These are phyloP conservation scores for Meleagris gallopavo DNA, from an alignment of 2,113 vertebrate species.

Conservation along the genomic window DNA sequence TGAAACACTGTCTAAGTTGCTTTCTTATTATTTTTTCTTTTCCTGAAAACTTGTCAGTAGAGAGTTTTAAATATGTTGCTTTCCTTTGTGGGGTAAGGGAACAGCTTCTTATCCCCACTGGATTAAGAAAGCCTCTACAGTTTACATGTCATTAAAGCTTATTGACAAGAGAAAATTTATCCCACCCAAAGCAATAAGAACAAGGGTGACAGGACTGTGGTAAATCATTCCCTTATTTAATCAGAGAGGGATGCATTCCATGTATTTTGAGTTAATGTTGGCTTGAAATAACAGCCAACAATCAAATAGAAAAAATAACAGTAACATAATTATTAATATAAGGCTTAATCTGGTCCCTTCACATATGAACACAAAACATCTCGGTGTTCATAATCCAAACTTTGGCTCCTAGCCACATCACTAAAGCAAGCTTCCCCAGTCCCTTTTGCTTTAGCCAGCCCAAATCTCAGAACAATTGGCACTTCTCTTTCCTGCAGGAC, in stretches of 20 bases:
- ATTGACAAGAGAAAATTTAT: not conserved
- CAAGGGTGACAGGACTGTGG: not conserved
- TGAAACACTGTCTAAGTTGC: not conserved
- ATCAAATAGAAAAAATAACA: not conserved
- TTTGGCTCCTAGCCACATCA: not conserved
- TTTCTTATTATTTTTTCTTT: too few relatives aligned
- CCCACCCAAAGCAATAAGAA: not conserved
- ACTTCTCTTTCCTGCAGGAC: not conserved
- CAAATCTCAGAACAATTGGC: accelerated
- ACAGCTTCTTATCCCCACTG: not conserved
- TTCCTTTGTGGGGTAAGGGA: not conserved
- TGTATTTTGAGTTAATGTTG: not conserved
- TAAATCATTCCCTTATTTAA: not conserved
- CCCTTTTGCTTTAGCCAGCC: not conserved
- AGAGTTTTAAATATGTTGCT: not conserved
- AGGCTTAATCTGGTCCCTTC: not conserved
- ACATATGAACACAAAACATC: not conserved
- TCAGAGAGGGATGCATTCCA: not conserved
- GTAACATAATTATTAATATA: not conserved
- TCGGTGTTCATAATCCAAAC: not conserved
- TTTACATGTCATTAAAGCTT: not conserved
- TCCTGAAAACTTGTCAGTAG: too few relatives aligned
- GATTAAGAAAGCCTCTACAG: not conserved
- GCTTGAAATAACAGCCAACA: not conserved
- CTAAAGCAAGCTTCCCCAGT: not conserved